Base-by-base conservation (phyloP, 2,113 vertebrate genomes). In the Xenotilapia flavipinnis region DNA sequence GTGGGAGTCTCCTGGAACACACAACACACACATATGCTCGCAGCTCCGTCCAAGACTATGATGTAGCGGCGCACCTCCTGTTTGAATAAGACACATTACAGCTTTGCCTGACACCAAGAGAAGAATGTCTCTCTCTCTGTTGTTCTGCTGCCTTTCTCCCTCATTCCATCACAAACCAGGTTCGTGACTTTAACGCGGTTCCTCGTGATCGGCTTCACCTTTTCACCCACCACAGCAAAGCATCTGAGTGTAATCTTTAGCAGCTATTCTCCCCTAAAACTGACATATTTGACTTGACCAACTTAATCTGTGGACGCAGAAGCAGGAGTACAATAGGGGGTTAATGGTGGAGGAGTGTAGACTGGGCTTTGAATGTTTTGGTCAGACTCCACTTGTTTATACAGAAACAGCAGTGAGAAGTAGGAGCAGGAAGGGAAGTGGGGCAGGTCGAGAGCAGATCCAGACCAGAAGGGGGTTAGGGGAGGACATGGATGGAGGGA, bases 381-480 rank as follows among this genome's bases (percentile, higher is more conserved):
- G 94, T 94, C 93, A 91, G 87, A 77, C 92, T 92, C 79, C 68
- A 87, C 47, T 92, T 95, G 94, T 95, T 94, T 95, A 94, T 65
- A 90, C 54, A 86, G 93, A 83, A 90, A 88, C 86, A 89, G 84
- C 90, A 92, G 90, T 12, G 13, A 86, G 89, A 85, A 85, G 83
- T 58, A 86, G 84, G 38, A 80, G 33, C 26, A 5, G 79, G 55
- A 33, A 28, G 23, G 33, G 42, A 75, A 33, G 79, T n/a, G 53
- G 82, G 36, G 86, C 33, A 83, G 87, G 87, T 92, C 68, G 90
- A 90, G 91, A 94, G 91, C 88, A 93, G 94, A 96, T 95, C 94
- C 95, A 96, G 94, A 96, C 90, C 95, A 95, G 94, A 93, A 81
- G 91, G 90, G 90, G 92, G 92, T 93, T 91, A 93, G 87, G 86